Conservation (phyloP, 35 echinoderm and acorn worm species). For the Stichopus chloronotus region DNA sequence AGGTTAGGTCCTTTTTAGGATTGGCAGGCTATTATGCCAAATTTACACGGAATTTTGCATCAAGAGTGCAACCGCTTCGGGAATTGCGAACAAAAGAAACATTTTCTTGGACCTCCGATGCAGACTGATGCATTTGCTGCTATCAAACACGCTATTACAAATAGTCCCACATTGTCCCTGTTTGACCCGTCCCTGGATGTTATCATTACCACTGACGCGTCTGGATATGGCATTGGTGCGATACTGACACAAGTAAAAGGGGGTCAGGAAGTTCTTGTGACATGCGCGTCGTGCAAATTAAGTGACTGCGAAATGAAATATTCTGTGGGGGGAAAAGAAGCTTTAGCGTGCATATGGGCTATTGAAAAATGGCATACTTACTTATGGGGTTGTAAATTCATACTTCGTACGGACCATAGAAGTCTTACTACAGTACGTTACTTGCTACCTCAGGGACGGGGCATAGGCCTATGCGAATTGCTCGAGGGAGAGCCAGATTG, state of each 20-base stretch:
- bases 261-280: slow-evolving; percentile 10
- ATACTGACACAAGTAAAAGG: slow-evolving; percentile 1
- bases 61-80: background rate
- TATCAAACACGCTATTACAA: slow-evolving; percentile 13
- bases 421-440: too few species aligned
- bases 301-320: slow-evolving; percentile 18
- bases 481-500: slow-evolving; percentile 42
- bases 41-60: background rate
- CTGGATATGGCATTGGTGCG: slow-evolving; percentile 6
- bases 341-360: slow-evolving; percentile 21
- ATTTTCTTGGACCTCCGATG: background rate
- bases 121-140: background rate
- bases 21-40: slow-evolving; percentile 2
- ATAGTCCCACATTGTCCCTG: background rate
- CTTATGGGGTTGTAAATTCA: slow-evolving; percentile 31
- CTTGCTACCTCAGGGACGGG: too few species aligned
- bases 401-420: background rate
- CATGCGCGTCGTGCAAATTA: slow-evolving; percentile 18
- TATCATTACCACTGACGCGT: slow-evolving; percentile 22
- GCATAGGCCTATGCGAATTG: slow-evolving; percentile 65
- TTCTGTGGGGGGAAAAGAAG: slow-evolving; percentile 12
- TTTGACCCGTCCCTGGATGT: background rate
- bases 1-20: slow-evolving; percentile 18
- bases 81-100: background rate
- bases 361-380: slow-evolving; percentile 47